Evolutionary conservation across 1,140 invertebrate genomes (phyloP).

Genomic region (Musca domestica): DNA sequence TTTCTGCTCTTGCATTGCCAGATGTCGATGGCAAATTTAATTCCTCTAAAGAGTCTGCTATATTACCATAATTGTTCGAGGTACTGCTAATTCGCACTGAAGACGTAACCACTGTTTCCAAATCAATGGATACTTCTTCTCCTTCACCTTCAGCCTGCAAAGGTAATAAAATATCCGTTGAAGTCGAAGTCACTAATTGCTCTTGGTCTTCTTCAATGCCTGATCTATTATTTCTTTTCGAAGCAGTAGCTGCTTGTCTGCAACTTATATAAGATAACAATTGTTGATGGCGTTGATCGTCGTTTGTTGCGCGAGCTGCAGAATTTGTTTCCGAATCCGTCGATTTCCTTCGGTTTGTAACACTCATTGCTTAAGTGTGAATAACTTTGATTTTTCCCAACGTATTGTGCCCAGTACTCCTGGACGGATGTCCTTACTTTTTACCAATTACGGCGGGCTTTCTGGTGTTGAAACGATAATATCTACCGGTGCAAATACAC

Average conservation of each 20-base stretch:
- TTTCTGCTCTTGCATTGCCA: conserved; percentile 10
- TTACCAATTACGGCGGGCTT: too few relatives aligned
- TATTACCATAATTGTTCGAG: conserved; percentile 25
- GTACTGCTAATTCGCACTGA: conserved; percentile 28
- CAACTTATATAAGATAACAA: conserved; percentile 12
- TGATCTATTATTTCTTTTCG: not conserved
- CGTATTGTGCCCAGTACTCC: too few relatives aligned
- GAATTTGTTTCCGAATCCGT: conserved; percentile 5
- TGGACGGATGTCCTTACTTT: too few relatives aligned
- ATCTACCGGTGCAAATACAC: too few relatives aligned
- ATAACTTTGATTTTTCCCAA: too few relatives aligned
- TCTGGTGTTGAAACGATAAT: too few relatives aligned
- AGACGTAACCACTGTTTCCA: conserved; percentile 30
- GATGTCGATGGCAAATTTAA: conserved; percentile 23
- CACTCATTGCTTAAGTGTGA: conserved; percentile 41
- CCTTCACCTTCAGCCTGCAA: conserved; percentile 10
- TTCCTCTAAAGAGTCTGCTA: conserved; percentile 21
- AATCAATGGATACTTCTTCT: conserved; percentile 20
- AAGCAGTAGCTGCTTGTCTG: not conserved
- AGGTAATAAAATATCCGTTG: conserved; percentile 23
- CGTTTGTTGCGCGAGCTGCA: not conserved
- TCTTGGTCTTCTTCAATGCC: conserved; percentile 23
- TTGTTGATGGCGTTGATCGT: conserved; percentile 2
- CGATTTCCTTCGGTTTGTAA: conserved; percentile 40
- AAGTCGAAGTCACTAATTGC: conserved; percentile 27